phyloP scores from a whole-genome alignment of 2,797 vertebrate species.

The Pelodytes ibericus region DNA sequence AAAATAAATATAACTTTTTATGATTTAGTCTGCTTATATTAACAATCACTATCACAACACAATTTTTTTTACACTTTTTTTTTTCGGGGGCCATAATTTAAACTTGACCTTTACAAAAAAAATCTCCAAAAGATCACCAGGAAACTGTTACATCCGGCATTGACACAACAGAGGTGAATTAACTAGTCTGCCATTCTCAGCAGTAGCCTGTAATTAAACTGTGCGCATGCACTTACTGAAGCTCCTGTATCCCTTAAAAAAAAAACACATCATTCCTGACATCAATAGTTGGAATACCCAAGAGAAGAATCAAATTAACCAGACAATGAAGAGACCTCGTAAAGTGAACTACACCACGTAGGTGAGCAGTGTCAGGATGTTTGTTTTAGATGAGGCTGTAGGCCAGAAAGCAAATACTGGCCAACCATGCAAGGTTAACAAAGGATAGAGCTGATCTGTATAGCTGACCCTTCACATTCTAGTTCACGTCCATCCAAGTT shows the following conservation, averaged over 20 bases:
- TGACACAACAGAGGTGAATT: background rate
- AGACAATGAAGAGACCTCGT: background rate
- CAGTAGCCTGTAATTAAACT: background rate
- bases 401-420: slow-evolving; percentile 74
- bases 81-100: too few species aligned
- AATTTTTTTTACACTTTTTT: too few species aligned
- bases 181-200: background rate
- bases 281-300: background rate
- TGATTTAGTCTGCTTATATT: too few species aligned
- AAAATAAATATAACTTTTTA: too few species aligned
- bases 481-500: slow-evolving; percentile 3
- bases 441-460: slow-evolving; percentile 62
- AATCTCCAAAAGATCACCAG: slow-evolving; percentile 5
- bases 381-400: slow-evolving; percentile 65
- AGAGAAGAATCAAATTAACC: background rate
- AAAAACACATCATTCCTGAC: background rate
- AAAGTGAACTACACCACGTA: slow-evolving; percentile 62
- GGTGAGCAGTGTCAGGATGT: slow-evolving; percentile 74
- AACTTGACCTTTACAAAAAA: background rate
- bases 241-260: background rate
- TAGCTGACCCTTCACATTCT: background rate
- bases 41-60: too few species aligned
- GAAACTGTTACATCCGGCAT: slow-evolving; percentile 10
- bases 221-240: background rate
- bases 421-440: slow-evolving; percentile 68